These are phyloP conservation scores for Xestoiulus laeticollis DNA, from an alignment of 2,888 invertebrate species.

Conservation along the genomic window DNA sequence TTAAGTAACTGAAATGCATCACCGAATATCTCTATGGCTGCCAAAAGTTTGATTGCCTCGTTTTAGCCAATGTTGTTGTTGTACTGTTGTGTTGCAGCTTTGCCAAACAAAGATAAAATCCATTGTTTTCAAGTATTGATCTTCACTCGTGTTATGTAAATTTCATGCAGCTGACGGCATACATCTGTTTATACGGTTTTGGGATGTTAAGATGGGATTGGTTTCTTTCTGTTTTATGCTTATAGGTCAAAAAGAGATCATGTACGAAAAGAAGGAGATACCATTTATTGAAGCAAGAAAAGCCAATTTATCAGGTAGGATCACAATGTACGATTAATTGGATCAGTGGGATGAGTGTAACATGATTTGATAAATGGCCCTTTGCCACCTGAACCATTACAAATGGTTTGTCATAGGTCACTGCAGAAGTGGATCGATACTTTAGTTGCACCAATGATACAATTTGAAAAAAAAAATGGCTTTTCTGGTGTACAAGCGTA, in stretches of 20 bases:
- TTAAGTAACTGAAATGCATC: neutral
- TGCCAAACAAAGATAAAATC: neutral
- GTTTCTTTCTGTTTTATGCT: neutral
- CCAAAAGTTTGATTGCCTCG: neutral
- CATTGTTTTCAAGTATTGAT: neutral
- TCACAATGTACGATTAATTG: neutral
- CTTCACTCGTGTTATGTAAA: slow-evolving; percentile 5
- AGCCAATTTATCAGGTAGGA: neutral
- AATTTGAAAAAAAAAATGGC: neutral
- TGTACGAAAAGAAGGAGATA: neutral
- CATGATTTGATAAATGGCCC: neutral
- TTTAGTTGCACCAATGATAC: neutral
- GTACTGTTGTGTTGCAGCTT: neutral
- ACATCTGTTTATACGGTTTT: neutral
- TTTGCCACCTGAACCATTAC: neutral
- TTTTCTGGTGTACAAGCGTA: neutral
- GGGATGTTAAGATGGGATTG: neutral
- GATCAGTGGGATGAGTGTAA: neutral
- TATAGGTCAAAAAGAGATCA: neutral
- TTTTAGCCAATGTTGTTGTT: neutral
- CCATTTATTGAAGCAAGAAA: neutral
- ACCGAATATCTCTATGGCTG: neutral
- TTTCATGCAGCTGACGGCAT: neutral
- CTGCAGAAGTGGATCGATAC: neutral
- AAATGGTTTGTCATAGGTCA: neutral